phyloP scores from a whole-genome alignment of 2,888 invertebrate genomes.

The Dryomyza anilis region DNA sequence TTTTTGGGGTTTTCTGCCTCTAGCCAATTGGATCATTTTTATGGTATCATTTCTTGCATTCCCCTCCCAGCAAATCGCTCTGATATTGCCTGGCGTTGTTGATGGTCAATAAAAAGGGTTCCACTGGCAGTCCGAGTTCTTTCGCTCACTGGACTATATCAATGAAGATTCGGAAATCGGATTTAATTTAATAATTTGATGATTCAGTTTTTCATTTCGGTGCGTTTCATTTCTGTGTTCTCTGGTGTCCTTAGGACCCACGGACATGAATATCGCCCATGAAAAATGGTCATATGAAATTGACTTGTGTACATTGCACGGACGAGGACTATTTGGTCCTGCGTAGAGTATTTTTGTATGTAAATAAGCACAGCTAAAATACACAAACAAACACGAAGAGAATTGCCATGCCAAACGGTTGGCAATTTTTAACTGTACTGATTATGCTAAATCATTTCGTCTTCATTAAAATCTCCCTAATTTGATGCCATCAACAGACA shows the following conservation, averaged over 20 bases:
- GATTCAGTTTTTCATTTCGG: slow-evolving; percentile 11
- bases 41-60: neutral
- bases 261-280: slow-evolving; percentile 21
- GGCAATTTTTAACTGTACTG: neutral
- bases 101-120: neutral
- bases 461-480: neutral
- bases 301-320: no score
- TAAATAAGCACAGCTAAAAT: no score
- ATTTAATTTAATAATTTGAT: slow-evolving; percentile 38
- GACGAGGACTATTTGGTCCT: no score
- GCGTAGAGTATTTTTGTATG: no score
- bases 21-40: slow-evolving; percentile 1
- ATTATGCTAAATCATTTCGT: neutral
- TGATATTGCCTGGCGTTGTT: neutral
- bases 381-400: no score
- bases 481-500: neutral
- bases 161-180: slow-evolving; percentile 33
- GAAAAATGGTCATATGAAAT: slow-evolving; percentile 6
- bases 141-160: slow-evolving; percentile 1
- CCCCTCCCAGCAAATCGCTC: neutral
- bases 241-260: no score
- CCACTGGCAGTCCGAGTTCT: neutral
- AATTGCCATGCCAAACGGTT: neutral
- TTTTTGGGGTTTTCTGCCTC: neutral
- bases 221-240: neutral